A percentile compares a stretch with the other conserved stretches of the same genome.
phyloP scores from a whole-genome alignment of 2,888 invertebrate genomes.

The Chymomyza procnemis region DNA sequence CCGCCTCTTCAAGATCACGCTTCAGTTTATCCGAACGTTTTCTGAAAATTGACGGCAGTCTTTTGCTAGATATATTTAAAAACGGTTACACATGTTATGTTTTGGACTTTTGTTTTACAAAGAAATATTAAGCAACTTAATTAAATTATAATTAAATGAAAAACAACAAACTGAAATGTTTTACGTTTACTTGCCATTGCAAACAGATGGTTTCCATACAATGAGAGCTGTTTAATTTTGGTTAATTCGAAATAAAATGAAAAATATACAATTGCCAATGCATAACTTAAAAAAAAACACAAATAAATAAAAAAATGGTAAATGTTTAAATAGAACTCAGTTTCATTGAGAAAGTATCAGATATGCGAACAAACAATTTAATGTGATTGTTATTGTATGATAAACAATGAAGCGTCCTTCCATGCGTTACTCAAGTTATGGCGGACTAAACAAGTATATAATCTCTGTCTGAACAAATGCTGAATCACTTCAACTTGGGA shows the following conservation, averaged over 20 bases:
- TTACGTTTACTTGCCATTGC: neutral
- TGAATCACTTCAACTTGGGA: neutral
- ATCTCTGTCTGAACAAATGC: neutral
- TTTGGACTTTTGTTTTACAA: conserved; percentile 24
- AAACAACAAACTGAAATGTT: neutral
- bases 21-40: conserved; percentile 92
- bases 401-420: neutral
- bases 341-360: neutral
- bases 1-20: conserved; percentile 94
- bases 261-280: neutral
- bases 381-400: neutral
- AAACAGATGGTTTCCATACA: neutral
- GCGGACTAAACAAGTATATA: neutral
- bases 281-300: neutral
- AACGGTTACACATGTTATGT: conserved; percentile 66
- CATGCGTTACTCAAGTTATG: neutral
- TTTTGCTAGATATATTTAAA: conserved; percentile 78
- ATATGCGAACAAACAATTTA: neutral
- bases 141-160: neutral
- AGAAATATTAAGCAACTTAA: neutral
- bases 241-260: neutral
- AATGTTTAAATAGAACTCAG: no score
- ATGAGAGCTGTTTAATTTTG: neutral
- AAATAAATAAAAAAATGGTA: neutral
- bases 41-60: conserved; percentile 82